Evolutionary conservation across 2,113 vertebrate genomes (phyloP).

Genomic region (Typhlomys cinereus): DNA sequence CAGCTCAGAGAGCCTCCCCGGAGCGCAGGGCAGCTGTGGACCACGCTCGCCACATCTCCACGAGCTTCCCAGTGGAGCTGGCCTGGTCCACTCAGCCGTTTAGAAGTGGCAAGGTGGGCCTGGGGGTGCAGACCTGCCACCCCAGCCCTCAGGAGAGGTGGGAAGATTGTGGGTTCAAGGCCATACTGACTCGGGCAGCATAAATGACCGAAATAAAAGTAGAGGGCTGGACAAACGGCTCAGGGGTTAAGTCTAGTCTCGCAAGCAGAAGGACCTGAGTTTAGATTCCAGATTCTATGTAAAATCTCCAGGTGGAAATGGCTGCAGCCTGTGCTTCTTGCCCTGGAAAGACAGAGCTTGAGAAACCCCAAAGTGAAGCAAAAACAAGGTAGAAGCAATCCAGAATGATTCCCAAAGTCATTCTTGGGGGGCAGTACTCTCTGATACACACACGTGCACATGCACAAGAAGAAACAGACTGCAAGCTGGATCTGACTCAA

Average conservation of each 20-base stretch:
- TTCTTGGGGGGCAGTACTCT: background rate
- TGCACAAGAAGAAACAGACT: background rate
- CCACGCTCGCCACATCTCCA: too few relatives aligned
- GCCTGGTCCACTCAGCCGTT: background rate
- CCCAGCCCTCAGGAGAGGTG: too few relatives aligned
- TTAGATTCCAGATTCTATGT: too few relatives aligned
- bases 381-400: too few relatives aligned
- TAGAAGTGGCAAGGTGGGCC: background rate
- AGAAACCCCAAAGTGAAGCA: too few relatives aligned
- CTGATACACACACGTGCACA: background rate
- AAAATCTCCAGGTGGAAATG: background rate
- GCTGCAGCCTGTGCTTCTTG: too few relatives aligned
- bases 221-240: background rate
- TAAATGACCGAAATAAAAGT: background rate
- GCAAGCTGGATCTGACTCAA: background rate
- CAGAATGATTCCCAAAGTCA: background rate
- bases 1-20: background rate
- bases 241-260: background rate
- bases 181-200: too few relatives aligned
- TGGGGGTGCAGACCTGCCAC: too few relatives aligned
- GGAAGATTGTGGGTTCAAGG: too few relatives aligned
- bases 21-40: background rate
- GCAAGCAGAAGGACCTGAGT: too few relatives aligned
- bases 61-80: too few relatives aligned
- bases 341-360: too few relatives aligned